Percentiles rank a stretch among this genome's conserved stretches.
Conservation (phyloP, 2,888 invertebrate species). For the Criorhina ranunculi region DNA sequence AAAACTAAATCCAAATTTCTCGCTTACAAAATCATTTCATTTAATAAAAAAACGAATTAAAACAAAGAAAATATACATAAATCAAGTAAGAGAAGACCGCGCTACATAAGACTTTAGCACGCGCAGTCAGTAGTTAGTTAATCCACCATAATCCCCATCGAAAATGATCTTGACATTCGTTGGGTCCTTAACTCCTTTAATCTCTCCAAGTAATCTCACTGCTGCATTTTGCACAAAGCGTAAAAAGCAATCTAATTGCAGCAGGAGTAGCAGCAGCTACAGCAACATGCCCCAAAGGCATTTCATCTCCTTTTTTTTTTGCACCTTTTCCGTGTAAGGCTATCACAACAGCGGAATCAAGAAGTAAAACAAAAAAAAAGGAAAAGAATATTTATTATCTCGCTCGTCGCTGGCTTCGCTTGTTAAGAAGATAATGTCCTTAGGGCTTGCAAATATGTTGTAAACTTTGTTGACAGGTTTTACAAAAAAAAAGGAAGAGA, state of each 20-base stretch:
- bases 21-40: constrained; percentile 27
- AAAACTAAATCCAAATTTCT: constrained; percentile 19
- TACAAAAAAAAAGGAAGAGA: neutral
- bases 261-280: constrained; percentile 15
- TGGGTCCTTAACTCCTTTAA: constrained; percentile 65
- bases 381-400: constrained; percentile 44
- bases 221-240: constrained; percentile 17
- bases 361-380: constrained; percentile 7
- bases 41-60: constrained; percentile 47
- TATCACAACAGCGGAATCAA: constrained; percentile 44
- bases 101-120: constrained; percentile 16
- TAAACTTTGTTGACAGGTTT: constrained; percentile 65
- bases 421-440: constrained; percentile 46
- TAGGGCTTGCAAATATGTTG: constrained; percentile 61
- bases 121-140: constrained; percentile 45
- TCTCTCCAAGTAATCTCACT: constrained; percentile 63
- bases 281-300: no score
- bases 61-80: constrained; percentile 9
- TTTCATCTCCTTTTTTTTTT: constrained; percentile 15
- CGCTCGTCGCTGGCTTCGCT: no score
- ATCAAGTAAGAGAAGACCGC: constrained; percentile 1
- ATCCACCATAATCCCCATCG: constrained; percentile 37
- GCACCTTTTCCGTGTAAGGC: constrained; percentile 40
- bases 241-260: constrained; percentile 48
- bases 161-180: constrained; percentile 64